phyloP scores from a whole-genome alignment of 2,888 invertebrate genomes.

The Stenichneumon culpator region DNA sequence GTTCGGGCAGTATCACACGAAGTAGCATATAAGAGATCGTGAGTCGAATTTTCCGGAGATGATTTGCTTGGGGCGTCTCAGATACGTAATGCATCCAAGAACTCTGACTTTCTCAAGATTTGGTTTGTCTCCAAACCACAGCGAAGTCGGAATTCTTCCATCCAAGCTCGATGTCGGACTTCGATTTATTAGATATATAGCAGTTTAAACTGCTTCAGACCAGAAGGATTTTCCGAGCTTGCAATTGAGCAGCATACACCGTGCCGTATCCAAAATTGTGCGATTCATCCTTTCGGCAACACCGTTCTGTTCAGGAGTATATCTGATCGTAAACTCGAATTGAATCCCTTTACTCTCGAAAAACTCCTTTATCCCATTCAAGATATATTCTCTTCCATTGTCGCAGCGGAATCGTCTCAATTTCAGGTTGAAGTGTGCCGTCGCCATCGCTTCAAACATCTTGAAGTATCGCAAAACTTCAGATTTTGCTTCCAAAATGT shows the following conservation, averaged over 20 bases:
- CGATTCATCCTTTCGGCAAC: conserved; percentile 75
- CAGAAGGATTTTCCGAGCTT: conserved; percentile 78
- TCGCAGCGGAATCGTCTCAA: conserved; percentile 72
- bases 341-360: conserved; percentile 72
- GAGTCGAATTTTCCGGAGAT: conserved; percentile 66
- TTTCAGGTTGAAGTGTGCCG: conserved; percentile 72
- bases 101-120: conserved; percentile 69
- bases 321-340: conserved; percentile 72
- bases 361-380: conserved; percentile 69
- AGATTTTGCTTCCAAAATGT: conserved; percentile 59
- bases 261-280: conserved; percentile 80
- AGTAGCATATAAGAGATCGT: conserved; percentile 60
- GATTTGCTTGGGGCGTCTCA: conserved; percentile 66
- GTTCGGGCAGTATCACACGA: conserved; percentile 70
- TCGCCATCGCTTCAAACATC: conserved; percentile 71
- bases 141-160: conserved; percentile 69
- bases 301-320: conserved; percentile 76
- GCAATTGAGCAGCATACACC: conserved; percentile 77
- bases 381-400: conserved; percentile 74
- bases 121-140: conserved; percentile 71
- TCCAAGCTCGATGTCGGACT: conserved; percentile 70
- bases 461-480: conserved; percentile 74
- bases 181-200: conserved; percentile 74
- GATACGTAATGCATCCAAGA: conserved; percentile 71
- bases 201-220: conserved; percentile 75